Evolutionary conservation across 35 echinoderm and acorn worm species (phyloP).

Genomic region (Apostichopus californicus): DNA sequence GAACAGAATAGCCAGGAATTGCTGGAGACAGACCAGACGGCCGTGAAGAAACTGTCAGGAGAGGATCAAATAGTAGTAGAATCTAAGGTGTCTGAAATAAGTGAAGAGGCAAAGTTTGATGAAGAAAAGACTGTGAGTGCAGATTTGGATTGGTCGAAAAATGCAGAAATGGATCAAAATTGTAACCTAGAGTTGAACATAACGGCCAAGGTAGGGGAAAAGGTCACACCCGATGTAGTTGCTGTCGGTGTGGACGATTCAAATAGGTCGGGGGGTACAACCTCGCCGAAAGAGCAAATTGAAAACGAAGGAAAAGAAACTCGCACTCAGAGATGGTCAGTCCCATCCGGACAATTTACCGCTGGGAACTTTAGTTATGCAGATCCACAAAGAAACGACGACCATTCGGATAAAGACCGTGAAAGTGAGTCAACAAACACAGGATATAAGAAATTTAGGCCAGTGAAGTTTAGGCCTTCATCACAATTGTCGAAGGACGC

Average conservation of each 20-base stretch:
- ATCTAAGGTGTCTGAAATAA: background rate
- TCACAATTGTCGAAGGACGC: conserved; percentile 6
- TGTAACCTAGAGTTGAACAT: background rate
- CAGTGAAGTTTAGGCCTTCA: conserved; percentile 19
- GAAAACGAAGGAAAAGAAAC: background rate
- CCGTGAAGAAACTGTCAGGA: background rate
- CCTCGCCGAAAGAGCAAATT: background rate
- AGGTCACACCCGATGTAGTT: background rate
- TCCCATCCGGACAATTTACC: background rate
- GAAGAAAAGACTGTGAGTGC: background rate
- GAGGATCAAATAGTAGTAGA: background rate
- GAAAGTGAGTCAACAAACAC: background rate
- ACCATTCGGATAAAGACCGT: background rate
- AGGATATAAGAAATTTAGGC: background rate
- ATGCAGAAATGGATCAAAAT: conserved; percentile 18
- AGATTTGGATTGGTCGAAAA: background rate
- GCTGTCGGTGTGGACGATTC: background rate
- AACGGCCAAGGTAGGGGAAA: background rate
- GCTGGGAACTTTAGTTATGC: background rate
- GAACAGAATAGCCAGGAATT: background rate
- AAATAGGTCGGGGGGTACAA: background rate
- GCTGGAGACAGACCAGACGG: background rate
- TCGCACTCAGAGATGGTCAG: conserved; percentile 27
- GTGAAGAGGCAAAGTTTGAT: background rate
- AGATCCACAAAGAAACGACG: background rate